Base-by-base conservation (phyloP, 2,888 invertebrate species). In the Chorisops tibialis region DNA sequence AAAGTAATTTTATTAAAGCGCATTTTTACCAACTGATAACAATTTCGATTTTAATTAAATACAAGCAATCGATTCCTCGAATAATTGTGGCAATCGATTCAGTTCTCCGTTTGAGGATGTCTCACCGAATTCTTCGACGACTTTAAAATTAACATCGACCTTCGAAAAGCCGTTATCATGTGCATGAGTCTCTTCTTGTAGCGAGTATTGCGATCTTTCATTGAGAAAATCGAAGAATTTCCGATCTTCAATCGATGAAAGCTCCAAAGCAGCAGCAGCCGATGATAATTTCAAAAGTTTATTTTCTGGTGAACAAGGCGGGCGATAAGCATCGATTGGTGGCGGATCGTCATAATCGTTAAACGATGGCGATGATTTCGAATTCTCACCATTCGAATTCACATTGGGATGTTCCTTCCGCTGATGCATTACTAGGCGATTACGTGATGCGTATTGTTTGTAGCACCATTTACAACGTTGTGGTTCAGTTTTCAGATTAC, bases 381-480 rank as follows among this genome's bases (percentile, higher is more conserved):
- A 12, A 45, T 35, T 6, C 19, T 12, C 11, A 16, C 18, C 43
- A 22, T 4, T 37, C 4, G 38, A 2, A 4, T 59, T 49, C 22
- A 59, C 45, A 22, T 79, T 79, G 1, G 82, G 77, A 69, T 89
- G 89, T 38, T 82, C 82, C 64, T 83, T 83, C 1, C 88, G 80
- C 69, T 87, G 83, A 73, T 89, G 89, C 70, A 86, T 86, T 67
- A 88, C 72, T 62, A 89, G 76, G 70, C 88, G 87, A 43, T 87
- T 85, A 71, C 89, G 87, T 69, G 91, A 88, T 21, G 89, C 89
- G 76, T 93, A 94, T 77, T 94, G 93, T 67, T 91, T 89, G 74
- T 91, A 90, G 73, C 94, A 95, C 82, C 86, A 89, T 61, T 83
- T 82, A 73, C 91, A 91, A 47, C 83, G 81, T 70, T 89, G 88